Percentiles rank a stretch among this genome's conserved stretches.
Conservation (phyloP, 92 coral and sea anemone species). For the Phenganax marumi region DNA sequence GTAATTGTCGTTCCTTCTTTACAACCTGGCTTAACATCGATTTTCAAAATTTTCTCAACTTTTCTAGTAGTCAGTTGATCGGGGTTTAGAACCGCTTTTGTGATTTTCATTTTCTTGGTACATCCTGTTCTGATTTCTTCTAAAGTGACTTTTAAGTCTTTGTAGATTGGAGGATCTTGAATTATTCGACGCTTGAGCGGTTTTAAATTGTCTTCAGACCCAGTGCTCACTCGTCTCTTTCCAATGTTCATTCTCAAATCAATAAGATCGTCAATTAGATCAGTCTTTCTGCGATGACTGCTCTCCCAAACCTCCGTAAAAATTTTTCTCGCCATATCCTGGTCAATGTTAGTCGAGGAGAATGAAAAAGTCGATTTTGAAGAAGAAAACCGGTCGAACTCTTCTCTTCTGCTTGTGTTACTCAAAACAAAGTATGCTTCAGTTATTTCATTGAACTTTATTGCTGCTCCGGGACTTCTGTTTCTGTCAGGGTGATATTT, state of each 20-base stretch:
- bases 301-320: conserved; percentile 17
- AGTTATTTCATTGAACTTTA: conserved; percentile 83
- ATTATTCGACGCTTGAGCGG: conserved; percentile 13
- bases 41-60: conserved; percentile 26
- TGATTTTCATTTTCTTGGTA: conserved; percentile 38
- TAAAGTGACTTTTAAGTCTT: conserved; percentile 26
- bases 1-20: conserved; percentile 43
- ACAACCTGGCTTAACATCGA: conserved; percentile 37
- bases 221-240: conserved; percentile 14
- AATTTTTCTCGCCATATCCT: conserved; percentile 8
- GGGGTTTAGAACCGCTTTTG: conserved; percentile 27
- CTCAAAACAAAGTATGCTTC: conserved; percentile 97
- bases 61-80: conserved; percentile 22
- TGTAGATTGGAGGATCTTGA: conserved; percentile 36
- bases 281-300: conserved; percentile 9
- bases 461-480: conserved; percentile 87
- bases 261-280: conserved; percentile 38
- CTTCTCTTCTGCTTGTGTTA: conserved; percentile 76
- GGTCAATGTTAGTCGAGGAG: neutral
- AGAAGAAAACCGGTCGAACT: conserved; percentile 78
- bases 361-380: conserved; percentile 19
- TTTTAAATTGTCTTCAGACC: neutral
- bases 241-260: conserved; percentile 25
- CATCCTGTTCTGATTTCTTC: conserved; percentile 39
- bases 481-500: conserved; percentile 95